These are phyloP conservation scores for Drosophila flavopinicola DNA, from an alignment of 2,888 invertebrate genomes.

Conservation along the genomic window DNA sequence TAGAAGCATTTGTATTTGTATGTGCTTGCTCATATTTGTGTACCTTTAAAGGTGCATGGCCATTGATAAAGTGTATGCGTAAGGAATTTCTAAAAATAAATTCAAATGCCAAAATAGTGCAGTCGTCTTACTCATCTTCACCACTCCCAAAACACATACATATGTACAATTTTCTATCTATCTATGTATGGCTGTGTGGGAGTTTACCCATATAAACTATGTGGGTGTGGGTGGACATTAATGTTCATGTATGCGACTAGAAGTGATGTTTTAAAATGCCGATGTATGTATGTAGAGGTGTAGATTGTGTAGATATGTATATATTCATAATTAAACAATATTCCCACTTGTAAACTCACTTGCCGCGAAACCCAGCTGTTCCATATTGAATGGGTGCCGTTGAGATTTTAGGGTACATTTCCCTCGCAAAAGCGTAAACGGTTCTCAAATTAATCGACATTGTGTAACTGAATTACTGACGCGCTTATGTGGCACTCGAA, in stretches of 20 bases:
- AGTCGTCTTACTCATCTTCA: conserved; percentile 60
- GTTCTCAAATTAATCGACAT: conserved; percentile 84
- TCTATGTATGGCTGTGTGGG: conserved; percentile 12
- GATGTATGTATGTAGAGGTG: conserved; percentile 1
- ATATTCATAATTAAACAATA: conserved; percentile 45
- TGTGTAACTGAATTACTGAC: conserved; percentile 37
- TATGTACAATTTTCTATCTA: conserved; percentile 4
- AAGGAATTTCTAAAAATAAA: conserved; percentile 69
- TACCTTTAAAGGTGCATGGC: conserved; percentile 58
- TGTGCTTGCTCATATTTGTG: neutral
- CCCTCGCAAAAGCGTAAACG: conserved; percentile 90
- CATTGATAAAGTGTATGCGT: conserved; percentile 63
- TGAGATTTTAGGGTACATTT: conserved; percentile 90
- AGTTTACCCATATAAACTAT: conserved; percentile 1
- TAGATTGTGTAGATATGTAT: neutral
- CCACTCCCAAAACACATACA: conserved; percentile 49
- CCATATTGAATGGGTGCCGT: conserved; percentile 91
- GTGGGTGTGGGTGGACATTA: conserved; percentile 23
- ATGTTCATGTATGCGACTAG: conserved; percentile 4
- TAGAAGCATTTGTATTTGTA: neutral
- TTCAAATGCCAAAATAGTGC: conserved; percentile 59
- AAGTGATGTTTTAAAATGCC: too few relatives aligned
- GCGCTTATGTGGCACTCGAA: conserved; percentile 34
- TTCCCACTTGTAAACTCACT: conserved; percentile 78
- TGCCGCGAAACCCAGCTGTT: conserved; percentile 93